These are phyloP conservation scores for Idaea dimidiata DNA, from an alignment of 2,888 invertebrate genomes.

Conservation along the genomic window DNA sequence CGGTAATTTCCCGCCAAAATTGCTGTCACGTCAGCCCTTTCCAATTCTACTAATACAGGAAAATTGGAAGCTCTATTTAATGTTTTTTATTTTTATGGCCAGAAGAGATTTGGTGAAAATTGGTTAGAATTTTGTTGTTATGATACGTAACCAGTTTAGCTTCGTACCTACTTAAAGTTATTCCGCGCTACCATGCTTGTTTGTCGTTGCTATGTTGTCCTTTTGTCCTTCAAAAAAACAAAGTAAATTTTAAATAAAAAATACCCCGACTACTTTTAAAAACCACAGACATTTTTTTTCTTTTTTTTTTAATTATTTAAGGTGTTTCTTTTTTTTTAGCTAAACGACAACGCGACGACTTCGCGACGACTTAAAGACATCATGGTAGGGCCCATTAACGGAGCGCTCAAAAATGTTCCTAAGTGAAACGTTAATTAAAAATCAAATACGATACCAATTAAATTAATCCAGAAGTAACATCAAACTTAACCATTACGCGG, in stretches of 20 bases:
- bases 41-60: constrained; percentile 1
- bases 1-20: constrained; percentile 1
- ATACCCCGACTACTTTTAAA: no score
- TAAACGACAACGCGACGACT: no score
- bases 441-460: not conserved
- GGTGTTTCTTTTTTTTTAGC: no score
- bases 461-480: not conserved
- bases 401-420: not conserved
- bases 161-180: not conserved
- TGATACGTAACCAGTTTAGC: no score
- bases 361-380: no score
- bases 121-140: not conserved
- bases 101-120: not conserved
- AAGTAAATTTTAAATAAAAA: no score
- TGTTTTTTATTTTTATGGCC: not conserved
- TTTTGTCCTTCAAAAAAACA: no score
- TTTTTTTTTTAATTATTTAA: no score
- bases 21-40: not conserved
- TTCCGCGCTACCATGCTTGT: no score
- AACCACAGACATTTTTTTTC: no score
- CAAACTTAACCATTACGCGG: not conserved
- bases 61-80: not conserved
- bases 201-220: no score
- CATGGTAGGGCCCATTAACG: no score
- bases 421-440: not conserved